Evolutionary conservation across 2,797 vertebrate species (phyloP).

Genomic region (Lacerta agilis): DNA sequence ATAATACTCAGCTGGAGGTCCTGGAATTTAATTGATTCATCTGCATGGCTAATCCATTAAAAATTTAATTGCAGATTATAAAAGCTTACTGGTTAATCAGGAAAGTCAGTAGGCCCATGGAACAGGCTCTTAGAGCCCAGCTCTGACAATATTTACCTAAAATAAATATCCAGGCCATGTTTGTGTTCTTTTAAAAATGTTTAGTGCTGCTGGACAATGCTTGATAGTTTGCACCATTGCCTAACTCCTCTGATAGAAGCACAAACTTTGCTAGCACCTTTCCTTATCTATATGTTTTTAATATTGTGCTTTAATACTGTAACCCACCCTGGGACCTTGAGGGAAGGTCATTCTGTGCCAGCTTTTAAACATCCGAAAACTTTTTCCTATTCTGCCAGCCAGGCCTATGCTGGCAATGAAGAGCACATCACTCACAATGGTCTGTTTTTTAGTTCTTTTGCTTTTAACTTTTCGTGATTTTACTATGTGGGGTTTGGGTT

Average conservation of each 20-base stretch:
- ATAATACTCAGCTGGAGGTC: not conserved
- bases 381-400: too few species aligned
- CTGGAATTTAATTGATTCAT: not conserved
- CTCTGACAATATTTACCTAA: not conserved
- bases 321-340: too few species aligned
- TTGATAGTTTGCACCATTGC: not conserved
- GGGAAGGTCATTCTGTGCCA: too few species aligned
- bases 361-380: too few species aligned
- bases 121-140: not conserved
- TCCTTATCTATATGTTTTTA: not conserved
- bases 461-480: too few species aligned
- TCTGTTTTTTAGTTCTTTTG: too few species aligned
- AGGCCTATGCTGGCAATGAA: too few species aligned
- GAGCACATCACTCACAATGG: too few species aligned
- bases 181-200: not conserved
- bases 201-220: not conserved
- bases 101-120: not conserved
- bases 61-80: not conserved
- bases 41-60: constrained; percentile 1
- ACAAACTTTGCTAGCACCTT: not conserved
- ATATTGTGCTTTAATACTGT: too few species aligned
- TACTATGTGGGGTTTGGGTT: too few species aligned
- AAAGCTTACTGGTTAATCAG: not conserved
- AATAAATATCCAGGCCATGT: not conserved
- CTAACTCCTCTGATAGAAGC: not conserved